Evolutionary conservation across 2,888 invertebrate genomes (phyloP).

Genomic region (Calameuta pallipes): DNA sequence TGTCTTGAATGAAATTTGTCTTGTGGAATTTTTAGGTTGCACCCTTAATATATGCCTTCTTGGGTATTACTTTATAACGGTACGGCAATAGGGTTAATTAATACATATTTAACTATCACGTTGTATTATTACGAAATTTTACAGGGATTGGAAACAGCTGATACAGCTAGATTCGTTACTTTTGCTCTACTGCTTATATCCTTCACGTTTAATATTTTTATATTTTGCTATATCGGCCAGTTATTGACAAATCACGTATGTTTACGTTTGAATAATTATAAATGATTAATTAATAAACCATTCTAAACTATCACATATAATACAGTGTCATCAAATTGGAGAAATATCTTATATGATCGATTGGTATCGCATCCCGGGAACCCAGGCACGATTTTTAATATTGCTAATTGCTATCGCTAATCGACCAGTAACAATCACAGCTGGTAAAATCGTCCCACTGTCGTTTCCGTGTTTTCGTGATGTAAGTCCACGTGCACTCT

Average conservation of each 20-base stretch:
- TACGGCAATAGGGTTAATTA: constrained; percentile 27
- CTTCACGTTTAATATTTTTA: constrained; percentile 55
- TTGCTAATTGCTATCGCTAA: constrained; percentile 43
- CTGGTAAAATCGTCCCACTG: constrained; percentile 49
- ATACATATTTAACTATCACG: constrained; percentile 10
- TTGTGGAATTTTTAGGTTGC: constrained; percentile 56
- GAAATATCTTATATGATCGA: constrained; percentile 46
- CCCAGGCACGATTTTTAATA: constrained; percentile 41
- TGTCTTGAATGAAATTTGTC: constrained; percentile 48
- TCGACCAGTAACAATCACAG: constrained; percentile 47
- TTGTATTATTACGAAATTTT: constrained; percentile 25
- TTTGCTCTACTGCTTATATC: constrained; percentile 48
- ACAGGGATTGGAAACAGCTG: constrained; percentile 52
- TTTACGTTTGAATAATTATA: too few species aligned
- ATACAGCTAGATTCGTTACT: constrained; percentile 46
- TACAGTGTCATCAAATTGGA: constrained; percentile 43
- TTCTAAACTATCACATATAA: not conserved
- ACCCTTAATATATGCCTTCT: constrained; percentile 58
- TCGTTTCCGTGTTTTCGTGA: constrained; percentile 47
- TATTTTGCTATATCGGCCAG: constrained; percentile 52
- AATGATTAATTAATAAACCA: too few species aligned
- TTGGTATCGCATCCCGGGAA: constrained; percentile 47
- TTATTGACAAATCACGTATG: not conserved
- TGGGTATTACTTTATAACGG: constrained; percentile 56
- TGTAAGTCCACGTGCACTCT: constrained; percentile 34